Evolutionary conservation across 2,797 vertebrate genomes (phyloP), one percentile per base, ranked within the genome.

Genomic region (Rhinoraja longicauda): DNA sequence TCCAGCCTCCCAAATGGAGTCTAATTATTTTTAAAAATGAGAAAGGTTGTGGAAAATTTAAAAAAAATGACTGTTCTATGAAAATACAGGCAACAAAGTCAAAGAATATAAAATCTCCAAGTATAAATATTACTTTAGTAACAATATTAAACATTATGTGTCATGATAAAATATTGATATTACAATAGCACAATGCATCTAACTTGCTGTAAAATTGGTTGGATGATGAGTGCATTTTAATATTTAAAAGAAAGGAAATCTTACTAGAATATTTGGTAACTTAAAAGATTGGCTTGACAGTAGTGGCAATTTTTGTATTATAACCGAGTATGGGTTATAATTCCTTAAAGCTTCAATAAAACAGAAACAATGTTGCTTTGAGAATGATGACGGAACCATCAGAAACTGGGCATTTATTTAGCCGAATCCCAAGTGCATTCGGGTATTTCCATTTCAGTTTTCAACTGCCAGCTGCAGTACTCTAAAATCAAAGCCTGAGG

Each of bases 11-110:
- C 1, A 64, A 88, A 67, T 78, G 59, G 5, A 64, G 36, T 67
- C 64, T 67, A 19, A 88, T 88, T 88, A 64, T 88, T 88, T 45
- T 62, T 67, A 1, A 67, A 88, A 88, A 67, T 88, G 62, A n/a
- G 84, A 67, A 88, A 0, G 59, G 15, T 88, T 15, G 59, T 36
- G n/a, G 0, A 59, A 64, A 36, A 64, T 21, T 10, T n/a, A 45
- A 45, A 21, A 9, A 36, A 15, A 88, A 88, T 15, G n/a, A 62
- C 67, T 67, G n/a, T 6, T 64, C 84, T 67, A 17, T 67, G 67
- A 67, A 86, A 88, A 72, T 72, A 67, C 19, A 13, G 19, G 64
- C 13, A 67, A 67, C 19, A 67, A 13, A 67, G 19, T 67, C 12
- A 15, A 67, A 12, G 13, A 67, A 67, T 67, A 67, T 67, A 15